A percentile compares a stretch with the other conserved stretches of the same genome.
Conservation (phyloP, 1,140 invertebrate species). For the Parapsyche elsis region DNA sequence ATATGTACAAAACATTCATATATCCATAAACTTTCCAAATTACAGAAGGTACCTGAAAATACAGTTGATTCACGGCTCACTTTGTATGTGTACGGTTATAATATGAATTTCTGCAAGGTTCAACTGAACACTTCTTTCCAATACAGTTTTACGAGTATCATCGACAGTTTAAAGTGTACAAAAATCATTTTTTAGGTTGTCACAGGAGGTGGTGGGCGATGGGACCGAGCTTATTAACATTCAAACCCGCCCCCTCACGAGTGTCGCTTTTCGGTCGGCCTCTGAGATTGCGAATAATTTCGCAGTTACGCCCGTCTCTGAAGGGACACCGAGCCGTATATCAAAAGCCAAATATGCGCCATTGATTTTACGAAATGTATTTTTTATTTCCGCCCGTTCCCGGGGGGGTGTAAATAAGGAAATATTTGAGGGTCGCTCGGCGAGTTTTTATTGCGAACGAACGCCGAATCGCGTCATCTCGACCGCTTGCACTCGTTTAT, state of each 20-base stretch:
- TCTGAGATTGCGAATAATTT: slow-evolving; percentile 53
- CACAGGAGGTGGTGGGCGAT: neutral
- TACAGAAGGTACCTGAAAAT: too few relatives aligned
- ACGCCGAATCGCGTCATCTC: neutral
- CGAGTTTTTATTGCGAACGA: neutral
- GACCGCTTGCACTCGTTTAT: neutral
- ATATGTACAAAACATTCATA: too few relatives aligned
- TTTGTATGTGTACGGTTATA: too few relatives aligned
- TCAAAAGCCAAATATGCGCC: slow-evolving; percentile 52
- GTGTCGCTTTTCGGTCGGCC: slow-evolving; percentile 12
- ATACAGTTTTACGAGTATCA: too few relatives aligned
- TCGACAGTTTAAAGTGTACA: neutral
- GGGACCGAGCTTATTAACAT: slow-evolving; percentile 40
- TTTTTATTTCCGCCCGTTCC: slow-evolving; percentile 43
- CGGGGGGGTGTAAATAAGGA: slow-evolving; percentile 39
- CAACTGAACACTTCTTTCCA: too few relatives aligned
- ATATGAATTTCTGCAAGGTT: too few relatives aligned
- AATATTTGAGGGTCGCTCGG: slow-evolving; percentile 35
- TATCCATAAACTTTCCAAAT: too few relatives aligned
- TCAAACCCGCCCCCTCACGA: slow-evolving; percentile 25
- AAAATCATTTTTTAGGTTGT: neutral
- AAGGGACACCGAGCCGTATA: slow-evolving; percentile 36
- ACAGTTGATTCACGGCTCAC: too few relatives aligned
- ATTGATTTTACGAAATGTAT: slow-evolving; percentile 54
- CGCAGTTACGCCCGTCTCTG: slow-evolving; percentile 45